These are phyloP conservation scores for Pseudorhiza aurosa DNA, from an alignment of 30 jellyfish, hydroid and myxozoan genomes.

Conservation along the genomic window DNA sequence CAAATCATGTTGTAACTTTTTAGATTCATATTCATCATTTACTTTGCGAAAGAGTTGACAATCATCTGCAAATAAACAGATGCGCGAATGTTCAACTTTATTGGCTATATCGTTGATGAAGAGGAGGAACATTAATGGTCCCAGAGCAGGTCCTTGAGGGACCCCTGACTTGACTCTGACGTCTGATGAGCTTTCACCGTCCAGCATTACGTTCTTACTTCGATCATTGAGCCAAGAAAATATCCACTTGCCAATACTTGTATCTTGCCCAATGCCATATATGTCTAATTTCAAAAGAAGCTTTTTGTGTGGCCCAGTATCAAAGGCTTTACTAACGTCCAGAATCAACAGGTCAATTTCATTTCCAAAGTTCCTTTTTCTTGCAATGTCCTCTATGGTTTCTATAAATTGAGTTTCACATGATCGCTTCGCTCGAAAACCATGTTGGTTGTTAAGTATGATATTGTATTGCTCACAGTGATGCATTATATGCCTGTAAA, in stretches of 20 bases:
- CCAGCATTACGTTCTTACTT: slow-evolving; percentile 2
- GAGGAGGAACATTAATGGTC: slow-evolving; percentile 47
- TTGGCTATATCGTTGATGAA: slow-evolving; percentile 38
- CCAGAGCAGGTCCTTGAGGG: slow-evolving; percentile 63
- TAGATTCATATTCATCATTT: slow-evolving; percentile 35
- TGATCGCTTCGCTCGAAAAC: slow-evolving; percentile 43
- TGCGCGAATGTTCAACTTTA: slow-evolving; percentile 35
- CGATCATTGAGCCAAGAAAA: slow-evolving; percentile 9
- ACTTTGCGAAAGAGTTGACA: slow-evolving; percentile 46
- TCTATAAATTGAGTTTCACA: slow-evolving; percentile 64
- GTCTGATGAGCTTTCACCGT: slow-evolving; percentile 43
- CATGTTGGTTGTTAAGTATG: slow-evolving; percentile 35
- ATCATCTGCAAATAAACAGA: slow-evolving; percentile 54
- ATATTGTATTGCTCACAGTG: slow-evolving; percentile 29
- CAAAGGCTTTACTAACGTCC: slow-evolving; percentile 53
- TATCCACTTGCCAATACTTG: slow-evolving; percentile 36
- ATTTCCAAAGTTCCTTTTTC: slow-evolving; percentile 28
- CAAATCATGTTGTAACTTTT: slow-evolving; percentile 42
- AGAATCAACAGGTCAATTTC: slow-evolving; percentile 35
- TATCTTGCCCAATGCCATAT: slow-evolving; percentile 28
- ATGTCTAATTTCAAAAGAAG: slow-evolving; percentile 31
- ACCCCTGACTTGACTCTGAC: slow-evolving; percentile 40
- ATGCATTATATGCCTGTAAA: slow-evolving; percentile 26
- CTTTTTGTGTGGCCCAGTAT: slow-evolving; percentile 42
- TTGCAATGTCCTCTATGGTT: slow-evolving; percentile 41